These are phyloP conservation scores for Ammodytes marinus DNA, from an alignment of 2,113 vertebrate species.

Conservation along the genomic window DNA sequence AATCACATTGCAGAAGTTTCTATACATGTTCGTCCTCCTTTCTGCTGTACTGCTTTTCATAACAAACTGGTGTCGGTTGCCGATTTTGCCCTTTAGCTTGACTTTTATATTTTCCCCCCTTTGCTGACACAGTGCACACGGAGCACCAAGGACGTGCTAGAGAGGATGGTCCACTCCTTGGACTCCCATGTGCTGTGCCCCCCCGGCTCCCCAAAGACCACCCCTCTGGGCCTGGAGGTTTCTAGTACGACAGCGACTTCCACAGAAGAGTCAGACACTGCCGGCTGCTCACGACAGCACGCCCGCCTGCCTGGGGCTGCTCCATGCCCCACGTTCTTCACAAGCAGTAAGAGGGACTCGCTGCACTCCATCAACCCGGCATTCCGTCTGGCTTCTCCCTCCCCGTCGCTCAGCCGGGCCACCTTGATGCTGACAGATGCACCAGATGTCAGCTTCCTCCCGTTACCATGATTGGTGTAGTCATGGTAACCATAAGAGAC, in stretches of 20 bases:
- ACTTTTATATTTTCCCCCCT: background rate
- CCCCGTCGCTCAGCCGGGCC: slow-evolving; percentile 67
- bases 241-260: slow-evolving; percentile 39
- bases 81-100: background rate
- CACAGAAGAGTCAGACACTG: slow-evolving; percentile 16
- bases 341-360: slow-evolving; percentile 66
- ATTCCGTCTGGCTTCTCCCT: slow-evolving; percentile 76
- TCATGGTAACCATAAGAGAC: background rate
- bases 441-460: slow-evolving; percentile 64
- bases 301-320: background rate
- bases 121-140: slow-evolving; percentile 75
- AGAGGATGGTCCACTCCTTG: slow-evolving; percentile 75
- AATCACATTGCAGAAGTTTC: slow-evolving; percentile 11
- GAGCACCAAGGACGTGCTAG: slow-evolving; percentile 83
- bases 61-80: background rate
- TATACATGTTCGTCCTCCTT: background rate
- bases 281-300: slow-evolving; percentile 49
- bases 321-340: slow-evolving; percentile 58
- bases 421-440: slow-evolving; percentile 60
- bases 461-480: slow-evolving; percentile 51
- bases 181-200: slow-evolving; percentile 72
- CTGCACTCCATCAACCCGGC: slow-evolving; percentile 77
- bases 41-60: background rate
- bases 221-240: slow-evolving; percentile 62
- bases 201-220: slow-evolving; percentile 71